Conservation (phyloP, 2,888 invertebrate genomes). For the Ochropacha duplaris region DNA sequence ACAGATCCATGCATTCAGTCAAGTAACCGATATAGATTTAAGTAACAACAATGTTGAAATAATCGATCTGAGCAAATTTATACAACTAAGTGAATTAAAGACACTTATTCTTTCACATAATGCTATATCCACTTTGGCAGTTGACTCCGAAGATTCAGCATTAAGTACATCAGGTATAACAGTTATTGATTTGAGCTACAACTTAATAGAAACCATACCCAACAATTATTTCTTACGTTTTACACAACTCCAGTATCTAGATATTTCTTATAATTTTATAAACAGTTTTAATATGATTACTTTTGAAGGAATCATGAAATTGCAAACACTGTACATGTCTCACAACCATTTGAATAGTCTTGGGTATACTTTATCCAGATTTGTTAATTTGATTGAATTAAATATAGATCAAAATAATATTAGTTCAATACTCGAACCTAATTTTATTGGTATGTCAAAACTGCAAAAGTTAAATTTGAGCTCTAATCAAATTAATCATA, state of each 20-base stretch:
- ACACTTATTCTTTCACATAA: constrained; percentile 11
- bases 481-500: constrained; percentile 12
- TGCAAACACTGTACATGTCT: constrained; percentile 15
- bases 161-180: not conserved
- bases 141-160: not conserved
- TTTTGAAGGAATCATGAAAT: constrained; percentile 19
- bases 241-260: constrained; percentile 14
- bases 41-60: not conserved
- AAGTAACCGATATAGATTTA: constrained; percentile 1
- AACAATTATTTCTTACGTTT: constrained; percentile 15
- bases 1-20: not conserved
- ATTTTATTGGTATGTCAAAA: constrained; percentile 16
- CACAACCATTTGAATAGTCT: constrained; percentile 14
- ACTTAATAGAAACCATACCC: constrained; percentile 16
- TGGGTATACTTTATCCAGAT: constrained; percentile 15
- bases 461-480: constrained; percentile 16
- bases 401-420: constrained; percentile 17
- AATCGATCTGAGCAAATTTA: constrained; percentile 2
- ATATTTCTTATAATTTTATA: constrained; percentile 22
- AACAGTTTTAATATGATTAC: constrained; percentile 13
- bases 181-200: constrained; percentile 19
- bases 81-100: not conserved
- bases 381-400: constrained; percentile 14
- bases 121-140: constrained; percentile 6
- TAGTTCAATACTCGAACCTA: constrained; percentile 8